Evolutionary conservation across 2,888 invertebrate species (phyloP), one percentile per base, ranked within the genome.

Genomic region (Patella depressa): DNA sequence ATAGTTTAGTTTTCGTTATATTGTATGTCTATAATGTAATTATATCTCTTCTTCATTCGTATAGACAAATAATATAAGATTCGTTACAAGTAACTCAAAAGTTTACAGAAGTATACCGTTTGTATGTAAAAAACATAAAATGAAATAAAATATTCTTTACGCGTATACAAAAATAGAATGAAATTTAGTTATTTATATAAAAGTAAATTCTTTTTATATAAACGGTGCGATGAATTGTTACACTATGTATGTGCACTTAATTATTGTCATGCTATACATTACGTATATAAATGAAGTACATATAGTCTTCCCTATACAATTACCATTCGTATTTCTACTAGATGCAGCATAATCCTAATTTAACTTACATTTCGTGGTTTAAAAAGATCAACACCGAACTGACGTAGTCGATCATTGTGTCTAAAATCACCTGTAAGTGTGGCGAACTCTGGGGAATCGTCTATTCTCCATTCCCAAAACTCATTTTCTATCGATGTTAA

Each of bases 401-500:
- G 80, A 17, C 86, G 84, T 4, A 87, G 81, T 70, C 80, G 79
- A 75, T 88, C 88, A 74, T 87, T 87, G 76, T 85, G 85, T 76
- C 82, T 84, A 78, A 86, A 82, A 9, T 81, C 78, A 4, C 83
- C 83, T 0, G 82, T 69, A 17, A 78, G 72, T 1, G 87, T 86
- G 11, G 86, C 81, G 24, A 84, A 87, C 76, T 87, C 87, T 1
- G 87, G 87, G 4, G 83, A 79, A 53, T 80, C 80, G 34, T 82
- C 78, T 29, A 85, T 73, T 17, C 86, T 77, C 88, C 88, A 88
- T 12, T 78, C 72, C 77, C 85, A 86, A 75, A 83, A 88, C 17
- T 85, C 85, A 45, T 80, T 77, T 24, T 72, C 83, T 59, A 83
- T 53, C 12, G 65, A 57, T 14, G 19, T 78, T 14, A 83, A 75